Conservation (phyloP, 2,888 invertebrate genomes). For the Sepioteuthis lessoniana region DNA sequence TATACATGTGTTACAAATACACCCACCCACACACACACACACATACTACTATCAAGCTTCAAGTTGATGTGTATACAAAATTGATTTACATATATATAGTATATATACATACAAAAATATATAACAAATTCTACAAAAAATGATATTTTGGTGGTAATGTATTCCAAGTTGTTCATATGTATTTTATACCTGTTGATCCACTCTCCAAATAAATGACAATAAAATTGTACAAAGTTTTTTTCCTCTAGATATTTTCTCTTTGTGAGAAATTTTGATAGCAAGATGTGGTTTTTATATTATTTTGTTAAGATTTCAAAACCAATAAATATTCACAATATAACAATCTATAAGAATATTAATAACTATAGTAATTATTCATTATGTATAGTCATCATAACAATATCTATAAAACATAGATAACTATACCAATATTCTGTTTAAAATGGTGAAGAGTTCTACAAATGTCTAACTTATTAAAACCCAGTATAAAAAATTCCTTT, state of each 20-base stretch:
- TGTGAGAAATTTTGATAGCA: not conserved
- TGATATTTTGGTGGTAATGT: too few relatives aligned
- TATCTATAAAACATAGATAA: not conserved
- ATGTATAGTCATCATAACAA: not conserved
- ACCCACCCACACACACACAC: not conserved
- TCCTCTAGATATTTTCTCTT: not conserved
- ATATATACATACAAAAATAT: too few relatives aligned
- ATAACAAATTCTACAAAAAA: too few relatives aligned
- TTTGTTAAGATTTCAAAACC: not conserved
- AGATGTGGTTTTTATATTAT: not conserved
- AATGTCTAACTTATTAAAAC: not conserved
- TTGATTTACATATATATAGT: too few relatives aligned
- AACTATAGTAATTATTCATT: not conserved
- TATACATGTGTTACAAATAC: not conserved
- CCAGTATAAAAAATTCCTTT: not conserved
- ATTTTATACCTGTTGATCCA: too few relatives aligned
- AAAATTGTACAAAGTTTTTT: not conserved
- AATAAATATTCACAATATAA: conserved; percentile 17
- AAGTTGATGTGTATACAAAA: too few relatives aligned
- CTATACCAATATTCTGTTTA: not conserved
- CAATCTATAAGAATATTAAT: not conserved
- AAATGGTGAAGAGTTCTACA: not conserved
- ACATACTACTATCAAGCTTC: too few relatives aligned
- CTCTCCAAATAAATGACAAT: not conserved
- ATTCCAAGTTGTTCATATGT: too few relatives aligned